Conservation (phyloP, 2,888 invertebrate species). For the Allacma fusca region DNA sequence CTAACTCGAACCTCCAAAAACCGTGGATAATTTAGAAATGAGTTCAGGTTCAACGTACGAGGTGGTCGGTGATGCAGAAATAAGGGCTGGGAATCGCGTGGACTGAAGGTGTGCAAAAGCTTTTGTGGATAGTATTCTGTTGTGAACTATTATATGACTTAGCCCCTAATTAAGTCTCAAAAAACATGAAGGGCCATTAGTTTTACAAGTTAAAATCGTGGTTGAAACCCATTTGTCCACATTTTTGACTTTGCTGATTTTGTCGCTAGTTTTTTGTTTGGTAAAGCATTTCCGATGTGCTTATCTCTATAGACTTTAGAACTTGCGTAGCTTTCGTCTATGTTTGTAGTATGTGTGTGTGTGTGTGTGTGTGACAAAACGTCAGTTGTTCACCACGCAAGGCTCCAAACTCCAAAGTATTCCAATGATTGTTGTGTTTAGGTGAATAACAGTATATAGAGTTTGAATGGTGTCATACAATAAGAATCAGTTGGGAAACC, state of each 20-base stretch:
- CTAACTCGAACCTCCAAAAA: slow-evolving; percentile 25
- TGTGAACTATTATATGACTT: neutral
- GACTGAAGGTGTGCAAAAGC: slow-evolving; percentile 38
- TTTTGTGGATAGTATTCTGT: slow-evolving; percentile 17
- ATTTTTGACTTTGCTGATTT: slow-evolving; percentile 39
- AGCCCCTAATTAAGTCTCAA: slow-evolving; percentile 20
- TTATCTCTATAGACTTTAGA: neutral
- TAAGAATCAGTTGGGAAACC: slow-evolving; percentile 4
- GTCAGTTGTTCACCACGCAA: neutral
- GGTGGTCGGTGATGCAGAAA: slow-evolving; percentile 58
- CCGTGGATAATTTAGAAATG: slow-evolving; percentile 46
- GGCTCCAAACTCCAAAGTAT: neutral
- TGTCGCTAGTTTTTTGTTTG: slow-evolving; percentile 17
- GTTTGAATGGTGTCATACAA: slow-evolving; percentile 1
- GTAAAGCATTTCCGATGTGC: neutral
- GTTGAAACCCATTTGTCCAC: slow-evolving; percentile 39
- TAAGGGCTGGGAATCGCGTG: slow-evolving; percentile 37
- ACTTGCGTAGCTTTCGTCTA: slow-evolving; percentile 17
- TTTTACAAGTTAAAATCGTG: slow-evolving; percentile 39
- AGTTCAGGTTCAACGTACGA: slow-evolving; percentile 59
- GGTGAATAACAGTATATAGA: neutral
- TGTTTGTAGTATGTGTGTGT: no score
- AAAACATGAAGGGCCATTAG: slow-evolving; percentile 36
- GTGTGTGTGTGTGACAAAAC: slow-evolving; percentile 23
- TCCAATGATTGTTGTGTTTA: slow-evolving; percentile 12